Base-by-base conservation (phyloP, 1,140 invertebrate species). In the Drosophila athabasca region DNA sequence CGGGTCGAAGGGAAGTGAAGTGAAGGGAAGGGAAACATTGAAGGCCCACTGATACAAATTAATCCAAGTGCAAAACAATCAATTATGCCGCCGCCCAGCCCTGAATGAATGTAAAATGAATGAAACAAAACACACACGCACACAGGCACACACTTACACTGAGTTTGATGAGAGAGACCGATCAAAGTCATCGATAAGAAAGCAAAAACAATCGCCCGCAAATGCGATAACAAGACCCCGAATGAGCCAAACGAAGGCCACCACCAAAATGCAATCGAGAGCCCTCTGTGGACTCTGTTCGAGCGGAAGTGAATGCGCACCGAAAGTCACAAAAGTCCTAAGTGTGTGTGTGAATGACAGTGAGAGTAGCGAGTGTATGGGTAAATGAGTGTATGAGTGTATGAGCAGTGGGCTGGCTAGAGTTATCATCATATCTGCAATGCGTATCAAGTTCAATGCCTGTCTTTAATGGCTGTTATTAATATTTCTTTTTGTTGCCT, bases 11-110 rank as follows among this genome's bases (percentile, higher is more conserved):
- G 17, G 1, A 19, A 19, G 17, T 19, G 17, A 19, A 19, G 17
- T 19, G 17, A 19, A 19, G 17, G 0, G 17, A 19, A 19, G n/a
- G n/a, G 17, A n/a, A 44, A 26, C 39, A 24, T 62, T 29, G 22
- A 11, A 15, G 15, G 11, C 62, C 17, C 29, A 39, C 35, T 13
- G 11, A 11, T 31, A 39, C 31, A 50, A 51, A 54, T 65, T 41
- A 59, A 68, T 48, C 61, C 79, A 62, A 76, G 80, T 83, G 76
- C 80, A 79, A 83, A 84, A 68, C 76, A 79, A 76, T 76, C 73
- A 76, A 79, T 84, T 79, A 79, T 75, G 62, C 53, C 66, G 17
- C 29, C 29, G 31, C 8, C 35, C 35, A 13, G 35, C 35, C 35
- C 35, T 76, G 62, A 67, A 67, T 49, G 46, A 49, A 50, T 49